Evolutionary conservation across 2,797 vertebrate genomes (phyloP), one percentile per base, ranked within the genome.

Genomic region (Diceros bicornis): DNA sequence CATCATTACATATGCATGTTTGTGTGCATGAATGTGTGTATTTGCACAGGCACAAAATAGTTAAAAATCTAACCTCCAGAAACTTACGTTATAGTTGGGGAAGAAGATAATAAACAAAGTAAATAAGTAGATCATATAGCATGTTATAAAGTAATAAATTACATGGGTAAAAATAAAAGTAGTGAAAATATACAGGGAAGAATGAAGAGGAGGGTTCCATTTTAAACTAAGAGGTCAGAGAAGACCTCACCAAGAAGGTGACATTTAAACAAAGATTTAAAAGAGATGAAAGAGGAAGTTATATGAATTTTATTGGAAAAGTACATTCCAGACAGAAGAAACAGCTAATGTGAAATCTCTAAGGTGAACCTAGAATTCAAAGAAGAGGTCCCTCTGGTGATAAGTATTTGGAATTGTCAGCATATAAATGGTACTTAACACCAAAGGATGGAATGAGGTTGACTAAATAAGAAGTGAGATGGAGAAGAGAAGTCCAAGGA

Each of bases 211-310:
- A 91, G 10, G 7, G 3, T 25, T 95, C 23, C 18, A 57, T 66
- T 93, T 83, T 79, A 68, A 88, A 52, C 7, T 18, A 32, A 75
- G 69, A 81, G 29, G 7, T 57, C 59, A 93, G 27, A 88, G 61
- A 94, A 94, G 18, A 47, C 23, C 29, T 82, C 47, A 34, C 12
- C 77, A 20, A 77, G 47, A 92, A 92, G n/a, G 20, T 50, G 23
- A 84, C 25, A 71, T 83, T 62, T 79, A 72, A 92, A 79, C 37
- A 84, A 89, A 95, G 37, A 95, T 78, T 93, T 83, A 79, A 79
- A 95, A 61, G n/a, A 68, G 27, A 61, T 29, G 16, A 64, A 25
- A 92, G 3, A 34, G 89, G 21, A 66, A 75, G 37, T 47, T 64
- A 13, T 25, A 50, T 68, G 16, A 41, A 62, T 74, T 96, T 66